phyloP scores from a whole-genome alignment of 2,113 vertebrate species.

The Probosciger aterrimus region DNA sequence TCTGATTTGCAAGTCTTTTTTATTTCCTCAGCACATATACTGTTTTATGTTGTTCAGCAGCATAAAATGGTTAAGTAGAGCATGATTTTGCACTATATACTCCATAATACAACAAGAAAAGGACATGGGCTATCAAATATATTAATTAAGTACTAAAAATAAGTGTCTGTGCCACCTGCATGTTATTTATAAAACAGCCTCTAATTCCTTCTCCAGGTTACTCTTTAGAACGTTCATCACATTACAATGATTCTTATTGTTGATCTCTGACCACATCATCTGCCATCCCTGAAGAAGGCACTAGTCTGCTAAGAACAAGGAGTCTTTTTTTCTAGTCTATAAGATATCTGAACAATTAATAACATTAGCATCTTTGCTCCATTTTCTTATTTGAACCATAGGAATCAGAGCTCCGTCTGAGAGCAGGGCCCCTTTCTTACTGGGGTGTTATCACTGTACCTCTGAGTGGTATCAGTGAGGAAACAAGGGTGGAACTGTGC shows the following conservation, averaged over 20 bases:
- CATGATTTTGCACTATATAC: not conserved
- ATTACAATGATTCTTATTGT: fast-evolving
- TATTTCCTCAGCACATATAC: not conserved
- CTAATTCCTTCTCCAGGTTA: not conserved
- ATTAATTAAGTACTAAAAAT: not conserved
- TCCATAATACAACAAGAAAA: not conserved
- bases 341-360: not conserved
- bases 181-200: not conserved
- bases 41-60: not conserved
- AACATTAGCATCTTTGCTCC: not conserved
- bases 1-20: slow-evolving; percentile 8
- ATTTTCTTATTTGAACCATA: not conserved
- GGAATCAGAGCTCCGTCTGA: not conserved
- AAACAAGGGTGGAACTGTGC: not conserved
- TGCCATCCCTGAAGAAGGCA: not conserved
- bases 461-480: not conserved
- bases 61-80: not conserved
- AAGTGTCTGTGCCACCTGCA: not conserved
- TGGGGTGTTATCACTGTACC: not conserved
- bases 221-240: not conserved
- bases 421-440: not conserved
- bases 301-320: not conserved
- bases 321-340: not conserved
- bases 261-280: not conserved
- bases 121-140: not conserved